Percentiles rank a stretch among this genome's conserved stretches.
phyloP scores from a whole-genome alignment of 2,888 invertebrate species.

The Eilema depressum region DNA sequence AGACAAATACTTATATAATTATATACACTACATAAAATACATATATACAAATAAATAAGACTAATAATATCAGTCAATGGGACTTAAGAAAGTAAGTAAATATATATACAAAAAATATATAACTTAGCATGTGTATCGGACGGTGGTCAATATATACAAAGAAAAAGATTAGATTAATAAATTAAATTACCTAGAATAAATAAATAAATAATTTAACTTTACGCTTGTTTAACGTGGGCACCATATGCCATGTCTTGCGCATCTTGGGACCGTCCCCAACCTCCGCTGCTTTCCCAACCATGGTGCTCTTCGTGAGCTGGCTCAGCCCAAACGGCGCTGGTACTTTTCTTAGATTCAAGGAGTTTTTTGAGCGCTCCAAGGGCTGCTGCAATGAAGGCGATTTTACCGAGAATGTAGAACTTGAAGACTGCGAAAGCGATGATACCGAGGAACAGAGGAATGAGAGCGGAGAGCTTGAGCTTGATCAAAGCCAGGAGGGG shows the following conservation, averaged over 20 bases:
- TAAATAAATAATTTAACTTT: slow-evolving; percentile 58
- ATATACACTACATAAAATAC: slow-evolving; percentile 48
- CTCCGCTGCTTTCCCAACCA: slow-evolving; percentile 84
- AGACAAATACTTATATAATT: slow-evolving; percentile 32
- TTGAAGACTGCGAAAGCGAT: slow-evolving; percentile 94
- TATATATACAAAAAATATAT: slow-evolving; percentile 54
- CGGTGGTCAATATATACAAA: slow-evolving; percentile 52
- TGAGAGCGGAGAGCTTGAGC: slow-evolving; percentile 91
- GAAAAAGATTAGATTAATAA: slow-evolving; percentile 48
- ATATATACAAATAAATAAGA: slow-evolving; percentile 49
- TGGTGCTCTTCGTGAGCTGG: slow-evolving; percentile 88
- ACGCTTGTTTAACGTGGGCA: slow-evolving; percentile 85
- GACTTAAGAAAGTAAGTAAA: slow-evolving; percentile 52
- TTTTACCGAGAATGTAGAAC: slow-evolving; percentile 93
- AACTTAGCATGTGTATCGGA: slow-evolving; percentile 55
- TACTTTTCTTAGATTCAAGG: slow-evolving; percentile 90
- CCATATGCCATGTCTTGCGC: slow-evolving; percentile 90
- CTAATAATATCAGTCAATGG: slow-evolving; percentile 61
- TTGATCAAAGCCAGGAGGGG: slow-evolving; percentile 92
- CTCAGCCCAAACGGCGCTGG: slow-evolving; percentile 89
- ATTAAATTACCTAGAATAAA: slow-evolving; percentile 62
- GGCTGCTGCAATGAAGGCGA: slow-evolving; percentile 92
- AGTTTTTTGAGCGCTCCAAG: slow-evolving; percentile 90
- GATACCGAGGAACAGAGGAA: slow-evolving; percentile 91
- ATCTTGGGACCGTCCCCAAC: slow-evolving; percentile 89